Base-by-base conservation (phyloP, 2,113 vertebrate species). In the Mionectes macconnelli region DNA sequence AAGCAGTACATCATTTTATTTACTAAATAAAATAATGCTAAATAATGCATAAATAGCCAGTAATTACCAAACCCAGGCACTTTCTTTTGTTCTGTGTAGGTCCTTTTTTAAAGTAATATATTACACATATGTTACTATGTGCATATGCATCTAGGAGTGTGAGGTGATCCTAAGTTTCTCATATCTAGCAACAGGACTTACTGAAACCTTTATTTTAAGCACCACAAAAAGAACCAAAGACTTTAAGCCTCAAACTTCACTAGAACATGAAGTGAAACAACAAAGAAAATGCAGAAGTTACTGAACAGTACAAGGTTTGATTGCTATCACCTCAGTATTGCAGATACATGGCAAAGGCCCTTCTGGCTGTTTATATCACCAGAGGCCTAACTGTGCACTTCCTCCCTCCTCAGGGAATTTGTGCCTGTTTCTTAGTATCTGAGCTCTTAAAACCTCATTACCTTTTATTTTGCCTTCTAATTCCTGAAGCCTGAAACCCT, bases 61-160 rank as follows among this genome's bases (percentile, higher is more conserved):
- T 20, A 67, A 75, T 56, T 42, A 60, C 9, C 44, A 76, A 90
- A 68, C 20, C 2, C 14, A 73, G 55, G 23, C 22, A 66, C 17
- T 55, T 73, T 77, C 39, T 66, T 79, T 52, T 74, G 24, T n/a
- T 73, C 75, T 59, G 33, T 50, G 31, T 5, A 52, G 14, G 8
- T 69, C 42, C 67, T 80, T 73, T 59, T 10, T 2, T 23, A 24
- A 90, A 59, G 44, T 45, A 25, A 66, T 12, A 14, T 4, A 83
- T 62, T 39, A 56, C 52, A 70, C 0, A 0, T 4, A 86, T 64
- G 18, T 52, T 60, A 73, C 24, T 11, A 28, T 4, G 2, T 12
- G 45, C 33, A 53, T 23, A 64, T 76, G 55, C 19, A 85, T 39
- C 28, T 44, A 30, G 39, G 49, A 68, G 49, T 17, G 14, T 28